Base-by-base conservation (phyloP, 2,113 vertebrate species). In the Anguilla japonica region DNA sequence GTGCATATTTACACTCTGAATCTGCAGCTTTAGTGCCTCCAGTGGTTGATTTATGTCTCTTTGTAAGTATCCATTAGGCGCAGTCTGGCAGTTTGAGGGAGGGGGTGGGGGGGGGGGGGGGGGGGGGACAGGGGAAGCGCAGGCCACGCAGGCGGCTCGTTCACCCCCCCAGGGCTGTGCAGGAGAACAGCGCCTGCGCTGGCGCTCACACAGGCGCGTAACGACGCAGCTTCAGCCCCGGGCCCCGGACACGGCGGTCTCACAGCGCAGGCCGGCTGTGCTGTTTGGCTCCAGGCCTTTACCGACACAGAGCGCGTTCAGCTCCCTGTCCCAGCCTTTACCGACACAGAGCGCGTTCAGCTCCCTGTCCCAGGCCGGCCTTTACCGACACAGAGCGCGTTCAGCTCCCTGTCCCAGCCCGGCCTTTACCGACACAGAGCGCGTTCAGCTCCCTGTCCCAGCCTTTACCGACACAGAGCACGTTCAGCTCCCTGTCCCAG, bases 1-100 rank as follows among this genome's bases (percentile, higher is more conserved):
- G n/a, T 56, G 13, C n/a, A 13, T 57, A 53, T 83, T 81, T 43
- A 34, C 39, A 15, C 79, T 83, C 87, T 50, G 67, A 88, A 87
- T 78, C 67, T 85, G 89, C 85, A 41, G 84, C 83, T 92, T 86
- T 87, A 87, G 81, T 90, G 88, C 89, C 89, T 89, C 88, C 89
- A 88, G 89, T 89, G 88, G 89, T 83, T 91, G 89, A 91, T 90
- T 90, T 86, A 90, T 88, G 89, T 83, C 41, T 83, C 81, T 90
- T 85, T 82, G 86, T 86, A 83, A 88, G 86, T 89, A 83, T 87
- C 84, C 87, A 84, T 83, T 84, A 67, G 60, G 78, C 60, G 8
- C 80, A 2, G 26, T 83, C 82, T n/a, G 20, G 29, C 46, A 46
- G 50, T 57, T 50, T 46, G 60, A 50, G 67, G 82, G 41, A 26